These are phyloP conservation scores for Sisyra nigra DNA, from an alignment of 2,888 invertebrate genomes.

Conservation along the genomic window DNA sequence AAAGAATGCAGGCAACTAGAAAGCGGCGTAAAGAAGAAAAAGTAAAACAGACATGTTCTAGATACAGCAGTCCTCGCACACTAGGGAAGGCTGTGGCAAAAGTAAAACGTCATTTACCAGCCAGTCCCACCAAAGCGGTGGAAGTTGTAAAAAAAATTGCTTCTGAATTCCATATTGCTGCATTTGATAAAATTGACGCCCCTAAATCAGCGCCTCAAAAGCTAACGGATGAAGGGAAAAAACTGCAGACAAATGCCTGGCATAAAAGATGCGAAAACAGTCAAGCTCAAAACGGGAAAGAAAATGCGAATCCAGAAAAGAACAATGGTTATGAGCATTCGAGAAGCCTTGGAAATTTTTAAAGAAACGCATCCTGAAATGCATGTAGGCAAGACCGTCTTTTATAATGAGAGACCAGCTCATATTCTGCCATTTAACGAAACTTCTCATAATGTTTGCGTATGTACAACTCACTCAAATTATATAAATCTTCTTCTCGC, in stretches of 20 bases:
- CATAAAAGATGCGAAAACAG: conserved; percentile 5
- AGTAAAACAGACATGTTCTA: conserved; percentile 8
- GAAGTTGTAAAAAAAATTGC: conserved; percentile 9
- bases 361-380: conserved; percentile 3
- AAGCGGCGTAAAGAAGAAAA: conserved; percentile 8
- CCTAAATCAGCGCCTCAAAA: conserved; percentile 9
- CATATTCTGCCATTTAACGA: conserved; percentile 13
- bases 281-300: conserved; percentile 7
- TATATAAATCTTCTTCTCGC: conserved; percentile 11
- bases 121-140: conserved; percentile 10
- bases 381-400: conserved; percentile 1
- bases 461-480: conserved; percentile 14
- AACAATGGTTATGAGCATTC: conserved; percentile 8
- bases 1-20: conserved; percentile 9
- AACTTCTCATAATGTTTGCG: conserved; percentile 15
- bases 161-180: conserved; percentile 10
- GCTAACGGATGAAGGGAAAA: conserved; percentile 7
- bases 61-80: conserved; percentile 8
- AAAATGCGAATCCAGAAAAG: conserved; percentile 9
- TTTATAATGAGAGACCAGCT: conserved; percentile 8
- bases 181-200: conserved; percentile 9
- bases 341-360: conserved; percentile 9
- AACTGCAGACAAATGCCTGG: conserved; percentile 6
- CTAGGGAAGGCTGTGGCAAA: conserved; percentile 10
- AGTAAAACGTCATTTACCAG: conserved; percentile 10